These are phyloP conservation scores for Podarcis raffonei DNA, from an alignment of 2,113 vertebrate species.

Conservation along the genomic window DNA sequence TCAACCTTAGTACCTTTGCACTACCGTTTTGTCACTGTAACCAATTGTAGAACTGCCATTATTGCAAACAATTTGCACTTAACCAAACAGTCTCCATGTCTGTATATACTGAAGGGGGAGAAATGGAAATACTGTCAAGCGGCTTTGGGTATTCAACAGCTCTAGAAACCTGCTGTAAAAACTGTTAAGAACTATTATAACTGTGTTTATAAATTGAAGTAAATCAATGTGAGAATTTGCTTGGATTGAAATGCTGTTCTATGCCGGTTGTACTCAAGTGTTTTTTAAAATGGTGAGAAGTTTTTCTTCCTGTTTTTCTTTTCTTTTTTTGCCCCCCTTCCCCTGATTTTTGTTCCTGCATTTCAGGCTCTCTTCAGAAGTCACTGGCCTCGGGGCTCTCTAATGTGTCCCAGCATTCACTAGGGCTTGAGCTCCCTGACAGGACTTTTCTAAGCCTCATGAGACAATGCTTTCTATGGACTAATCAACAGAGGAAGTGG, in stretches of 20 bases:
- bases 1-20: constrained; percentile 63
- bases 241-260: constrained; percentile 76
- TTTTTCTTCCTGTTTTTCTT: constrained; percentile 37
- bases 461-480: constrained; percentile 84
- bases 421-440: constrained; percentile 79
- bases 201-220: constrained; percentile 56
- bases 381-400: constrained; percentile 85
- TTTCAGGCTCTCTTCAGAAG: constrained; percentile 88
- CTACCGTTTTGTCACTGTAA: constrained; percentile 73
- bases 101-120: constrained; percentile 54
- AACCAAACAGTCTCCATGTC: constrained; percentile 28
- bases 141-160: constrained; percentile 61
- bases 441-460: constrained; percentile 86
- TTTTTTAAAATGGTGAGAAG: constrained; percentile 74
- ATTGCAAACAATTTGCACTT: constrained; percentile 67
- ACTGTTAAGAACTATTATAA: constrained; percentile 65
- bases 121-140: constrained; percentile 62
- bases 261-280: constrained; percentile 69
- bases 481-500: constrained; percentile 80
- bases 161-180: constrained; percentile 61
- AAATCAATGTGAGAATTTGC: constrained; percentile 67
- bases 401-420: constrained; percentile 81
- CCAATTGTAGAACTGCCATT: constrained; percentile 66
- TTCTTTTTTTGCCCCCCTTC: constrained; percentile 32
- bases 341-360: constrained; percentile 76